Conservation (phyloP, 2,797 vertebrate species). For the Bradypodion ventrale region DNA sequence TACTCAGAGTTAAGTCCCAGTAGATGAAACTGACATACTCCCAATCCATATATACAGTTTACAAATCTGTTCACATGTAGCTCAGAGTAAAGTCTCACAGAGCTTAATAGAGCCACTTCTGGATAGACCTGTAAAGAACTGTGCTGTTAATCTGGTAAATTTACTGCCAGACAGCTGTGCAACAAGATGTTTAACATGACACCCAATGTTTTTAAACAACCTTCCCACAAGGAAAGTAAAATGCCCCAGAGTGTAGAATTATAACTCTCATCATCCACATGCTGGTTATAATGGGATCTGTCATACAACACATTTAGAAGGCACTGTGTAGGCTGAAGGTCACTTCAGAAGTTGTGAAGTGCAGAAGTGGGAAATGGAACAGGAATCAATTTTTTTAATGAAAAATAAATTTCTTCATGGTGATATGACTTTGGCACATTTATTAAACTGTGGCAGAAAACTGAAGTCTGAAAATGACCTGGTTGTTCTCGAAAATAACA, state of each 20-base stretch:
- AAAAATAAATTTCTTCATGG: constrained; percentile 21
- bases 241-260: too few species aligned
- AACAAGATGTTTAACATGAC: constrained; percentile 37
- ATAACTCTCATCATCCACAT: not conserved
- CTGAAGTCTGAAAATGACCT: not conserved
- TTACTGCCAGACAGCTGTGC: constrained; percentile 29
- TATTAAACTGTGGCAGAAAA: not conserved
- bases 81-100: not conserved
- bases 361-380: not conserved
- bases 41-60: not conserved
- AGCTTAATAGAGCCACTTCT: not conserved
- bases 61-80: not conserved
- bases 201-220: constrained; percentile 42
- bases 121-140: not conserved
- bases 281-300: not conserved
- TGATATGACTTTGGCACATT: constrained; percentile 35
- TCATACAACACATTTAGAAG: not conserved
- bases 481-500: not conserved
- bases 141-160: constrained; percentile 7
- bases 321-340: not conserved
- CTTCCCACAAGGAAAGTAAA: not conserved
- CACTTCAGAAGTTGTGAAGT: not conserved
- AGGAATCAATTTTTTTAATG: constrained; percentile 6
- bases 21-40: not conserved
- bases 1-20: not conserved